Conservation (phyloP, 1,140 invertebrate genomes). For the Drosophila navojoa region DNA sequence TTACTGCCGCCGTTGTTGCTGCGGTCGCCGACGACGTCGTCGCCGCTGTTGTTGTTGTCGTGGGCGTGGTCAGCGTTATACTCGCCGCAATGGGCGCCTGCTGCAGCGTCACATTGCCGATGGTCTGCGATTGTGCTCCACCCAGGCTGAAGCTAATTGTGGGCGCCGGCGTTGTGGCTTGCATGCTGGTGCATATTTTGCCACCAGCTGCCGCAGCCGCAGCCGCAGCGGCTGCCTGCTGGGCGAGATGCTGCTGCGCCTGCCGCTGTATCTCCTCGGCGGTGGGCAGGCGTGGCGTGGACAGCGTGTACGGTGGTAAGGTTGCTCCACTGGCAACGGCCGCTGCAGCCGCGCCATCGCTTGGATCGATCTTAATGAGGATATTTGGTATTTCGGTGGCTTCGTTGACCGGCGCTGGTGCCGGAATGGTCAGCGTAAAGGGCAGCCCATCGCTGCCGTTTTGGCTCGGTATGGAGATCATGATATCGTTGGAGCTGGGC, state of each 20-base stretch:
- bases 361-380: conserved; percentile 83
- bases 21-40: conserved; percentile 4
- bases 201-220: conserved; percentile 37
- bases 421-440: conserved; percentile 82
- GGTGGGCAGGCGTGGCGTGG: conserved; percentile 78
- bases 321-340: conserved; percentile 45
- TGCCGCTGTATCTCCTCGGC: conserved; percentile 81
- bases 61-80: conserved; percentile 43
- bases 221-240: conserved; percentile 70
- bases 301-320: conserved; percentile 77
- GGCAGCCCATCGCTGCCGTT: conserved; percentile 77
- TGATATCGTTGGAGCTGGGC: conserved; percentile 67
- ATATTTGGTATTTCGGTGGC: conserved; percentile 83
- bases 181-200: conserved; percentile 33
- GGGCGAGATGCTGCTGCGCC: conserved; percentile 76
- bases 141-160: conserved; percentile 67
- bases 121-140: conserved; percentile 29
- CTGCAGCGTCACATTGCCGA: conserved; percentile 60
- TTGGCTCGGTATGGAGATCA: conserved; percentile 83
- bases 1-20: conserved; percentile 69
- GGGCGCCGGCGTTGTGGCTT: conserved; percentile 40
- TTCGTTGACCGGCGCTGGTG: conserved; percentile 53
- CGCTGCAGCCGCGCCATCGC: conserved; percentile 46
- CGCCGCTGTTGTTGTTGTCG: conserved; percentile 9
- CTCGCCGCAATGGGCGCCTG: conserved; percentile 42